A percentile compares a stretch with the other conserved stretches of the same genome.
Evolutionary conservation across 2,888 invertebrate genomes (phyloP).

Genomic region (Apoda limacodes): DNA sequence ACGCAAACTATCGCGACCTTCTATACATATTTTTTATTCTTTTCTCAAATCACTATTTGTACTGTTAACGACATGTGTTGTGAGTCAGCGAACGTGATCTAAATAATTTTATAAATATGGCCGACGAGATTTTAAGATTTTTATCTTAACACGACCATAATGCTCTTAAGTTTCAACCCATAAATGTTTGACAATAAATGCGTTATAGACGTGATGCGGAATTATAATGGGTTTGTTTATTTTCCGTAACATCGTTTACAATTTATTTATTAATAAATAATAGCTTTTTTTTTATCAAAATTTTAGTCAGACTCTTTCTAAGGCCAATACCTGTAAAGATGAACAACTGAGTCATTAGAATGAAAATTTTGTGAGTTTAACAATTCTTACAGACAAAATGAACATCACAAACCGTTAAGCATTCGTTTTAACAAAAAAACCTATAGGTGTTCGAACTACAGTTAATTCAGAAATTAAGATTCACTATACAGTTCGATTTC

Average conservation of each 20-base stretch:
- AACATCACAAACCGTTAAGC: too few species aligned
- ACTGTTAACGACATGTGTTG: conserved; percentile 51
- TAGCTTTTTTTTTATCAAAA: too few species aligned
- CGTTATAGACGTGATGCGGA: conserved; percentile 50
- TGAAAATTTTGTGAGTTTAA: too few species aligned
- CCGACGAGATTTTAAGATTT: conserved; percentile 42
- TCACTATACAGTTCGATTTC: too few species aligned
- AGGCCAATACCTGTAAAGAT: too few species aligned
- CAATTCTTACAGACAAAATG: too few species aligned
- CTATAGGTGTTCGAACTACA: too few species aligned
- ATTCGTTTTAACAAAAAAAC: too few species aligned
- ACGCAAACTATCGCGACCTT: conserved; percentile 39
- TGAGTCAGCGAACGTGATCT: conserved; percentile 46
- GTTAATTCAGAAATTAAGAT: too few species aligned
- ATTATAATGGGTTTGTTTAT: conserved; percentile 34
- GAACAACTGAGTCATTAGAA: too few species aligned
- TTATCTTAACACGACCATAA: conserved; percentile 52
- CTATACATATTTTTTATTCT: conserved; percentile 34
- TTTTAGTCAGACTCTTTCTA: too few species aligned
- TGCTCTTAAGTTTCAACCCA: conserved; percentile 37
- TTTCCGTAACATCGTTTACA: conserved; percentile 26
- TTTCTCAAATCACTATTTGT: conserved; percentile 34
- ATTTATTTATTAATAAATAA: too few species aligned
- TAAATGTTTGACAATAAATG: conserved; percentile 55
- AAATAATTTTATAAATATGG: conserved; percentile 48